Evolutionary conservation across 2,888 invertebrate species (phyloP), one percentile per base, ranked within the genome.

Genomic region (Argynnis bischoffii): DNA sequence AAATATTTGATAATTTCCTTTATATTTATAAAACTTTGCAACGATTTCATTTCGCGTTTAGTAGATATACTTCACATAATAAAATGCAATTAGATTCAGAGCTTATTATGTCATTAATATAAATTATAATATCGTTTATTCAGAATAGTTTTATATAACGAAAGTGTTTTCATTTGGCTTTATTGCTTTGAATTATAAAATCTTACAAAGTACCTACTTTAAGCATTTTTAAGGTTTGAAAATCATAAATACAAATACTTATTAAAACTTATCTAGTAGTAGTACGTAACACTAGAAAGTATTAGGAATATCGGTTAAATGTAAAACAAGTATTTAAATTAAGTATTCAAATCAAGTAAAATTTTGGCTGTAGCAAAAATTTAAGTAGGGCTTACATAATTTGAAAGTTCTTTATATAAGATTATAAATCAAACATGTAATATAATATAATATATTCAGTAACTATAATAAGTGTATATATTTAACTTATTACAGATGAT

Each of bases 401-500:
- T 54, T 54, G 63, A 54, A 54, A 53, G 54, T 61, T 51, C 51
- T 41, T 61, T 1, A 13, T 13, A 51, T 61, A 6, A 31, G 18
- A 8, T 16, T 63, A n/a, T 8, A 35, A 35, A 41, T 11, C 35
- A 41, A 35, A 41, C 11, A 41, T 41, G 11, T 41, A 2, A 41
- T 41, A 41, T 8, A 2, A 41, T 41, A 41, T 8, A 41, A 41
- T 41, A 41, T 41, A 41, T 41, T 11, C 8, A 8, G 35, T 41
- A 41, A 41, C 11, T 41, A 41, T 41, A 41, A 41, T 41, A 41
- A 41, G 2, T 11, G 14, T n/a, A 55, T 53, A 55, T 55, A 13
- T 64, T 0, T 61, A 31, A 54, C 55, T 61, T 48, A 63, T 76
- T 75, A 18, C 73, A 80, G 80, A 79, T 80, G 76, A 70, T 70